These are phyloP conservation scores for Drosophila pegasa DNA, from an alignment of 2,888 invertebrate species.

Conservation along the genomic window DNA sequence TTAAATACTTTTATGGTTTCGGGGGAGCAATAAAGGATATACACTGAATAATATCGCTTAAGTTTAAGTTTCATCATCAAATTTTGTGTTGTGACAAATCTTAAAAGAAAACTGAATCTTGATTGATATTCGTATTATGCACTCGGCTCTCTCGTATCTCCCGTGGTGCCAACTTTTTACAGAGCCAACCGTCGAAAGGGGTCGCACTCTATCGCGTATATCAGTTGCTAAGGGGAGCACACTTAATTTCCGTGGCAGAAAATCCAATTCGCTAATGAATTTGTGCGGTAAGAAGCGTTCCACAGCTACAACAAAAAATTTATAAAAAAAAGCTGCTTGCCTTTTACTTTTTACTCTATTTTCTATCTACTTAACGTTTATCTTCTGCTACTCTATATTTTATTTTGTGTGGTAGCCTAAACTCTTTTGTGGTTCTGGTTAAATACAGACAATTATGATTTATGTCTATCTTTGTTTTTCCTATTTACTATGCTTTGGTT, in stretches of 20 bases:
- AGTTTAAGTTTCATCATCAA: constrained; percentile 43
- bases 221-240: constrained; percentile 92
- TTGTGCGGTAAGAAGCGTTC: constrained; percentile 93
- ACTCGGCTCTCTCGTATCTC: constrained; percentile 54
- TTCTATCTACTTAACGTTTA: constrained; percentile 25
- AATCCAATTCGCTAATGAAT: constrained; percentile 98
- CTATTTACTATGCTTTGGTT: not conserved
- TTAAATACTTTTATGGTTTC: constrained; percentile 15
- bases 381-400: constrained; percentile 42
- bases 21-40: constrained; percentile 5
- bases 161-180: constrained; percentile 75
- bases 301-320: constrained; percentile 65
- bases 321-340: constrained; percentile 60
- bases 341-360: constrained; percentile 55
- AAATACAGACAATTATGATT: constrained; percentile 15
- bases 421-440: constrained; percentile 26
- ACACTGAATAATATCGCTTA: constrained; percentile 9
- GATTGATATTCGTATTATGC: constrained; percentile 47
- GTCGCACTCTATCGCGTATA: constrained; percentile 87
- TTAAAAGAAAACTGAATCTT: constrained; percentile 39
- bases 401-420: constrained; percentile 32
- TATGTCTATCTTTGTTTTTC: constrained; percentile 4
- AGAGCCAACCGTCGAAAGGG: constrained; percentile 86
- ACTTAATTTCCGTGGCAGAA: constrained; percentile 95
- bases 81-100: constrained; percentile 37